Evolutionary conservation across 2,797 vertebrate genomes (phyloP).

Genomic region (Oryzias dopingdopingensis): DNA sequence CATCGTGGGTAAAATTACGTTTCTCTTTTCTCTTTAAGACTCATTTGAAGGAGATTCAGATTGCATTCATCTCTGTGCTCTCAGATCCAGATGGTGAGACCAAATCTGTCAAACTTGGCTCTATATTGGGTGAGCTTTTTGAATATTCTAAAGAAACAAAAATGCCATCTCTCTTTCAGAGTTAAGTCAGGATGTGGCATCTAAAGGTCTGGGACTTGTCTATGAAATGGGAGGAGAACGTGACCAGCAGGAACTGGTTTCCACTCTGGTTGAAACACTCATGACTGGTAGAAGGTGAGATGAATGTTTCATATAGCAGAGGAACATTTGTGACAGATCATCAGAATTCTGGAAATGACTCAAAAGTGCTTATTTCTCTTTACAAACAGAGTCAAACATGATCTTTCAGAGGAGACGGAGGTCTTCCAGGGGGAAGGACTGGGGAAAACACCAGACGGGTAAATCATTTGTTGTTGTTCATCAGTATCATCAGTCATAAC

Average conservation of each 20-base stretch:
- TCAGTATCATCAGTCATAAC: neutral
- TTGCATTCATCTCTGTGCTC: conserved; percentile 91
- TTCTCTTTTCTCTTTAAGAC: conserved; percentile 76
- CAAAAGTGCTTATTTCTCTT: conserved; percentile 7
- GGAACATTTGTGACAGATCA: neutral
- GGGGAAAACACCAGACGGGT: conserved; percentile 98
- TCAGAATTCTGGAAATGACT: neutral
- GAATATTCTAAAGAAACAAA: neutral
- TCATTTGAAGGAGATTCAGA: conserved; percentile 94
- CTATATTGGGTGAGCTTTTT: neutral
- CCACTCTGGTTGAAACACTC: conserved; percentile 92
- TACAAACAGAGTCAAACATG: conserved; percentile 83
- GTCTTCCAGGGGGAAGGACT: conserved; percentile 91
- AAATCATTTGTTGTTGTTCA: conserved; percentile 36
- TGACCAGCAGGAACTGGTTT: conserved; percentile 95
- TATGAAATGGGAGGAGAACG: conserved; percentile 93
- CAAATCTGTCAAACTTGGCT: neutral
- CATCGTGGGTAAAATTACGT: neutral
- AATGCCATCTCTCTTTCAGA: conserved; percentile 71
- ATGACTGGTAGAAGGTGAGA: conserved; percentile 97
- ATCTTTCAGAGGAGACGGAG: conserved; percentile 90
- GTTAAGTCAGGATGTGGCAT: conserved; percentile 95
- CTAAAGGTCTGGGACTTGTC: conserved; percentile 95
- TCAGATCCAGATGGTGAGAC: conserved; percentile 95
- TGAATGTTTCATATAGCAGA: neutral